Conservation (phyloP, 2,797 vertebrate genomes). For the Sebastes dallii region DNA sequence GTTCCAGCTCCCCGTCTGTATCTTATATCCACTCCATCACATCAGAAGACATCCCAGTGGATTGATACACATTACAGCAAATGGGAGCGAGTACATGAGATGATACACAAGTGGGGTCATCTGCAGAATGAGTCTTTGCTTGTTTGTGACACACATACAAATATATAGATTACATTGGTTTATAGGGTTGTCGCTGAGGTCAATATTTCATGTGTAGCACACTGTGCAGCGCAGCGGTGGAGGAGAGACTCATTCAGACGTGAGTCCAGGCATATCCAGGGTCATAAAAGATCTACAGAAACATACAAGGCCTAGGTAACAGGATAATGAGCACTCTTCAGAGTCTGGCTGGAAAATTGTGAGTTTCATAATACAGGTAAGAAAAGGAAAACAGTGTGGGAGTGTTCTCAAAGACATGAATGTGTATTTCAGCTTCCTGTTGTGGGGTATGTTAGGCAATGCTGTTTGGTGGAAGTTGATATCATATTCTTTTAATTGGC, state of each 20-base stretch:
- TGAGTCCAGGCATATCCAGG: not conserved
- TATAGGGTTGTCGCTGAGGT: not conserved
- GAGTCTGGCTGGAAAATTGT: not conserved
- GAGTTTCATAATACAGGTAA: conserved; percentile 6
- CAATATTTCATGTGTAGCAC: not conserved
- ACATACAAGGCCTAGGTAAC: not conserved
- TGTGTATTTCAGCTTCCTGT: not conserved
- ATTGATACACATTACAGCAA: not conserved
- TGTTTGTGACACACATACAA: conserved; percentile 4
- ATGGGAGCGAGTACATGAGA: not conserved
- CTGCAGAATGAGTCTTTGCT: not conserved
- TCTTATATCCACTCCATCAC: not conserved
- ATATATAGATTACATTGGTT: conserved; percentile 10
- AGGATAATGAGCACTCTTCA: conserved; percentile 1
- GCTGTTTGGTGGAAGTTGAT: not conserved
- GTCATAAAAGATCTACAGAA: conserved; percentile 1
- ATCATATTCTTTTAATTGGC: not conserved
- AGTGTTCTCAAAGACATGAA: not conserved
- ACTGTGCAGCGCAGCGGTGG: not conserved
- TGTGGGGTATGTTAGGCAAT: not conserved
- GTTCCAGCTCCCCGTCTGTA: not conserved
- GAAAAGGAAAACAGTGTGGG: not conserved
- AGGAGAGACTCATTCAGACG: not conserved
- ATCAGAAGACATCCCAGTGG: not conserved
- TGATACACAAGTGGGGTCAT: not conserved